A percentile compares a stretch with the other conserved stretches of the same genome.
These are phyloP conservation scores for Neodiprion fabricii DNA, from an alignment of 1,140 invertebrate genomes.

Conservation along the genomic window DNA sequence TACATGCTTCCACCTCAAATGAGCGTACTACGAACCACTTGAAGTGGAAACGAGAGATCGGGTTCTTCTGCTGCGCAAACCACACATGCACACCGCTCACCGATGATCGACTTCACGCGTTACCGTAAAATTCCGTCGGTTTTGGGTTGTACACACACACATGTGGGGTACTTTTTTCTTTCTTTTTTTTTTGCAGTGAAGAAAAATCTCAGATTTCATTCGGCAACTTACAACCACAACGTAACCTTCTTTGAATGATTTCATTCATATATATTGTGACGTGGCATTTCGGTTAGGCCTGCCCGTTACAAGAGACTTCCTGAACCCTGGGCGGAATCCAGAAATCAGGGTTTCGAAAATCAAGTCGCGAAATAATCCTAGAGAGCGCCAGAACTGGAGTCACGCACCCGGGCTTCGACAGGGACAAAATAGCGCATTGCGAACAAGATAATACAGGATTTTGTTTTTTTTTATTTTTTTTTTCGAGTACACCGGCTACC, in stretches of 20 bases:
- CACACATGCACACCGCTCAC: slow-evolving; percentile 34
- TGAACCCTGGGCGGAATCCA: too few relatives aligned
- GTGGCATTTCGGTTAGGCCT: background rate
- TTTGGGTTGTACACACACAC: slow-evolving; percentile 33
- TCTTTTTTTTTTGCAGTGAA: background rate
- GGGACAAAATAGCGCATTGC: too few relatives aligned
- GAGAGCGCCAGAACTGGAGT: too few relatives aligned
- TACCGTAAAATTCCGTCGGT: slow-evolving; percentile 28
- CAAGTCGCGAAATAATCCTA: too few relatives aligned
- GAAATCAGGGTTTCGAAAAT: too few relatives aligned
- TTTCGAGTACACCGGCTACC: too few relatives aligned
- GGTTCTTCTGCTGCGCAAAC: slow-evolving; percentile 26
- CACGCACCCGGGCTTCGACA: too few relatives aligned
- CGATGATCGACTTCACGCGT: slow-evolving; percentile 27
- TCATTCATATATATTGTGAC: background rate
- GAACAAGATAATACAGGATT: too few relatives aligned
- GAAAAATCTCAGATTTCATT: background rate
- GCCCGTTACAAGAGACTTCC: too few relatives aligned
- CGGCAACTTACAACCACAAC: slow-evolving; percentile 2
- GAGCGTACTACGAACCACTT: slow-evolving; percentile 25
- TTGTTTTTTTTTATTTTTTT: too few relatives aligned
- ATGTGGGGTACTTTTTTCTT: slow-evolving; percentile 18
- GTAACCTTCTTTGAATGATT: background rate
- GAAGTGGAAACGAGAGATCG: slow-evolving; percentile 31
- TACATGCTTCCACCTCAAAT: slow-evolving; percentile 34